Evolutionary conservation across 2,113 vertebrate genomes (phyloP), one percentile per base, ranked within the genome.

Genomic region (Glaucomys volans): DNA sequence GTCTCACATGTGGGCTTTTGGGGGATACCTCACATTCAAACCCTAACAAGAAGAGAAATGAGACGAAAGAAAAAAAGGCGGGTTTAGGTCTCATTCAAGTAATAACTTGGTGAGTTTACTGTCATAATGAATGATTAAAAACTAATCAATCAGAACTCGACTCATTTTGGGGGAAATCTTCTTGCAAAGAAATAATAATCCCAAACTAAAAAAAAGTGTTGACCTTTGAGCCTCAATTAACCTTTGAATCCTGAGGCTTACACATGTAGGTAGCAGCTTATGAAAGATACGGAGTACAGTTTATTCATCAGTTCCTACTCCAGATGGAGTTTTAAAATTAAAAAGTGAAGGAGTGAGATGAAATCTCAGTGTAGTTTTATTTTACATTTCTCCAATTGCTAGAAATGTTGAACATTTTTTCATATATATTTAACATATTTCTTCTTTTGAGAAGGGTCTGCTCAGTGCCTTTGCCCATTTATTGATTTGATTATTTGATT

Each of bases 231-330:
- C 62, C 8, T 50, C 16, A 32, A n/a, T 44, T 37, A 80, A 64
- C 0, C 3, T 62, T 54, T 30, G 11, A 5, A 17, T n/a, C 9
- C 7, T 37, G 35, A 66, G 24, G 9, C 1, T 24, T 35, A 1
- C 0, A 8, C 18, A 50, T 50, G 5, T 0, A 50, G 7, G 5
- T 22, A 64, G 3, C 22, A 76, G 42, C 10, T 62, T 79, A 10
- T 12, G 18, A 79, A 22, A 86, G 7, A 11, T 4, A 57, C 4
- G 50, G 20, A 64, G 37, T 42, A 32, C 13, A 40, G 26, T 2
- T 30, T 35, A 11, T 24, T 76, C 47, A 30, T 8, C 4, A 18
- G 20, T n/a, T 18, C 13, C 52, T 57, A 28, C 14, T n/a, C 44
- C 18, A 67, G 67, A 57, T 54, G 16, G 69, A 50, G 32, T 5